A percentile compares a stretch with the other conserved stretches of the same genome.
phyloP scores from a whole-genome alignment of 1,140 invertebrate genomes.

The Drosophila nebulosa region DNA sequence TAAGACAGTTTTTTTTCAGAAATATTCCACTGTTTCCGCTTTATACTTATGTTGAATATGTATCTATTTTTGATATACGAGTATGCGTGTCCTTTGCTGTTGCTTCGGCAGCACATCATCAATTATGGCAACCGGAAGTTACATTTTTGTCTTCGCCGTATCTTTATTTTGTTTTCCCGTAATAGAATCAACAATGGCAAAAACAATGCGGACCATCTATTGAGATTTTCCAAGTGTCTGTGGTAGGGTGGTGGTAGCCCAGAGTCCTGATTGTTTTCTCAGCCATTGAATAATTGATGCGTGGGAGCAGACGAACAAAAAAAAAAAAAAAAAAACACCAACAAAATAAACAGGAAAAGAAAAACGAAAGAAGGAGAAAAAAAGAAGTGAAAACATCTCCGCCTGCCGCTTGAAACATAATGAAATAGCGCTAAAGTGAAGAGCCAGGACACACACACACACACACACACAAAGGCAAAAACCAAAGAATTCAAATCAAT shows the following conservation, averaged over 20 bases:
- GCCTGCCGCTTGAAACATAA: conserved; percentile 1
- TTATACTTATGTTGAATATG: not conserved
- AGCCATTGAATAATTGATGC: conserved; percentile 59
- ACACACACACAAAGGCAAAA: not conserved
- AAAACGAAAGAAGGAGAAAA: conserved; percentile 9
- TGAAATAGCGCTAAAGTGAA: not conserved
- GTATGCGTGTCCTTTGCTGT: conserved; percentile 1
- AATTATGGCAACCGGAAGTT: conserved; percentile 71
- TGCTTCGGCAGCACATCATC: conserved; percentile 56
- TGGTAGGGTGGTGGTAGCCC: not conserved
- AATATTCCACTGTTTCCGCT: not conserved
- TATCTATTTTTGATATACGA: not conserved
- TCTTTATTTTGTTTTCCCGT: conserved; percentile 60
- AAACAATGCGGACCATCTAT: conserved; percentile 21
- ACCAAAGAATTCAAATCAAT: conserved; percentile 13
- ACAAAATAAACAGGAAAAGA: conserved; percentile 34
- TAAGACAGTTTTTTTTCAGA: too few species aligned
- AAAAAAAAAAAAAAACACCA: conserved; percentile 21
- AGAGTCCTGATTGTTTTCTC: conserved; percentile 30
- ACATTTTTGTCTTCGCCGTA: conserved; percentile 54
- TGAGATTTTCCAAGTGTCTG: conserved; percentile 26
- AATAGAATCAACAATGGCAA: conserved; percentile 27
- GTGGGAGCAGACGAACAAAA: conserved; percentile 27
- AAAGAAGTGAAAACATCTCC: not conserved
- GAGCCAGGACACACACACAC: too few species aligned